Percentiles rank a stretch among this genome's conserved stretches.
phyloP scores from a whole-genome alignment of 2,888 invertebrate genomes.

The Syrphus vitripennis region DNA sequence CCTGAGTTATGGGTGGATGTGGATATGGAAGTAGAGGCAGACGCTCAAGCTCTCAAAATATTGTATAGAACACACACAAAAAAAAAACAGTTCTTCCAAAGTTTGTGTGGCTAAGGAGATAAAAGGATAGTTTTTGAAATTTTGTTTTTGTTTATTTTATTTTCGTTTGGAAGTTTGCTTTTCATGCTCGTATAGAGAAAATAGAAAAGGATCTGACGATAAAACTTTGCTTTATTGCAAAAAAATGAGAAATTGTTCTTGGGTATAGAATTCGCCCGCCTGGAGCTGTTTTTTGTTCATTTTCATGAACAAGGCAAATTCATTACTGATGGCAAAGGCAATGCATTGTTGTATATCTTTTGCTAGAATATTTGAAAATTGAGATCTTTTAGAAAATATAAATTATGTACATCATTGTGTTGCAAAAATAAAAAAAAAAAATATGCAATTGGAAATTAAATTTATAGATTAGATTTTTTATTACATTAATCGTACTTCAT shows the following conservation, averaged over 20 bases:
- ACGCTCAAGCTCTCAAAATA: no score
- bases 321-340: not conserved
- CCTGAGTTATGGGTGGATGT: not conserved
- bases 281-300: not conserved
- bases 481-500: no score
- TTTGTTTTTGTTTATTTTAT: not conserved
- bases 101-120: slow-evolving; percentile 6
- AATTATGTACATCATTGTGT: not conserved
- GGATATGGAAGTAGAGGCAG: not conserved
- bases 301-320: not conserved
- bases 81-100: not conserved
- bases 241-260: not conserved
- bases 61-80: not conserved
- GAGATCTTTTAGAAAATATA: not conserved
- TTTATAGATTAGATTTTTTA: no score
- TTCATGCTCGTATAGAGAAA: not conserved
- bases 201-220: not conserved
- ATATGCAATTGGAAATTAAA: not conserved
- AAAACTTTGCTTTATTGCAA: not conserved
- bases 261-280: not conserved
- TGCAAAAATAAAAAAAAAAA: not conserved
- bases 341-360: not conserved
- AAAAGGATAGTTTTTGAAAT: slow-evolving; percentile 20
- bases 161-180: slow-evolving; percentile 10
- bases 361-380: not conserved